Evolutionary conservation across 2,797 vertebrate species (phyloP), one percentile per base, ranked within the genome.

Genomic region (Paratrypauchen microcephalus): DNA sequence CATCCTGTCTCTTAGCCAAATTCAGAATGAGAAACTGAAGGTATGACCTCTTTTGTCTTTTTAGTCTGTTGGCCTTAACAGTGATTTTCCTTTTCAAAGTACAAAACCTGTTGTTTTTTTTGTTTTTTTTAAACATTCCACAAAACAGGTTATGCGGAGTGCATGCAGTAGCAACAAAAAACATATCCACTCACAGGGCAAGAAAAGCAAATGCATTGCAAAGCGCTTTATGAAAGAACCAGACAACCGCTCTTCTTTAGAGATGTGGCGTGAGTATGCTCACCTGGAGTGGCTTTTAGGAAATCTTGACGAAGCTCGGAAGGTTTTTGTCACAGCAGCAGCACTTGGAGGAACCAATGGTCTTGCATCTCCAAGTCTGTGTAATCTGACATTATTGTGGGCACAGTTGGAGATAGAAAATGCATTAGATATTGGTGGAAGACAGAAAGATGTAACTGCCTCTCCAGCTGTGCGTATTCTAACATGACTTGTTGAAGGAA

Each of bases 151-250:
- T 19, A 56, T 94, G 77, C 93, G 89, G 52, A 95, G 92, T 76
- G 81, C 97, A 15, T 80, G 83, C 66, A 71, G 82, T 2, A 90
- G 93, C 83, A 95, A 92, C 70, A 97, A 96, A 87, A 98, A 95
- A 86, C 88, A 91, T 8, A 80, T 97, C 69, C 96, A 95, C 82
- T 87, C 85, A 55, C 96, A 96, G 83, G 96, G 96, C 15, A 98
- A 94, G 84, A 93, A 91, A 76, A 97, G 96, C 89, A 99, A 96
- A 86, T 95, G 93, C 2, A 72, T 98, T 26, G 92, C 95, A 66
- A 99, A 97, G 85, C 93, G 87, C n/a, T 94, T 99, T 52, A 96
- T 99, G n/a, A 98, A 98, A 86, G 95, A 96, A 80, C 81, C 93
- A 0, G 94, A 95, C 26, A 98, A 96, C 89, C 90, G 96, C 69